Conservation (phyloP, 2,888 invertebrate genomes). For the Drosophila nigritarsus region DNA sequence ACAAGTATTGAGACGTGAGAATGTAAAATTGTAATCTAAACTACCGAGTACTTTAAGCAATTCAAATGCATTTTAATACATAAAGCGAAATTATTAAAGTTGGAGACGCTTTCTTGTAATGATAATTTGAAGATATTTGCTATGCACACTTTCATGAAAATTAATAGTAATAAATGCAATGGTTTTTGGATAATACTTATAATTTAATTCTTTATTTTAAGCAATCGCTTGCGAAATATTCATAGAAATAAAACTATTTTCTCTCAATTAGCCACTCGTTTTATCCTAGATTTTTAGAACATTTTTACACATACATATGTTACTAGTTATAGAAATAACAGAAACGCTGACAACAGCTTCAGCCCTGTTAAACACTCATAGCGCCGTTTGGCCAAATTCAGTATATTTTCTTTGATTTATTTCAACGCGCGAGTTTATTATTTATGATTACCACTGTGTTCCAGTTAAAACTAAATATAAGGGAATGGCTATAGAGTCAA, state of each 20-base stretch:
- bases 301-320: background rate
- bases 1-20: slow-evolving; percentile 86
- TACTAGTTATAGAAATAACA: background rate
- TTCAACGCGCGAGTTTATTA: background rate
- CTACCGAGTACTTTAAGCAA: slow-evolving; percentile 60
- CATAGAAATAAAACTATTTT: slow-evolving; percentile 20
- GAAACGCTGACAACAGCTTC: background rate
- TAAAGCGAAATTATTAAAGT: slow-evolving; percentile 64
- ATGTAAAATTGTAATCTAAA: slow-evolving; percentile 12
- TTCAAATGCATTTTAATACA: slow-evolving; percentile 65
- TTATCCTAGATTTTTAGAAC: background rate
- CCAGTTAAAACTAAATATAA: background rate
- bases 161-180: slow-evolving; percentile 51
- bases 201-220: slow-evolving; percentile 56
- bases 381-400: background rate
- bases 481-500: background rate
- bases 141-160: slow-evolving; percentile 48
- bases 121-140: slow-evolving; percentile 43
- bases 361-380: background rate
- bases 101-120: slow-evolving; percentile 54
- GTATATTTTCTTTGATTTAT: background rate
- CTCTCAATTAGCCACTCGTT: background rate
- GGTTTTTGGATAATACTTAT: slow-evolving; percentile 63
- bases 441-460: background rate
- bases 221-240: slow-evolving; percentile 43